A percentile compares a stretch with the other conserved stretches of the same genome.
Conservation (phyloP, 2,888 invertebrate genomes). For the Hoplodrina blanda region DNA sequence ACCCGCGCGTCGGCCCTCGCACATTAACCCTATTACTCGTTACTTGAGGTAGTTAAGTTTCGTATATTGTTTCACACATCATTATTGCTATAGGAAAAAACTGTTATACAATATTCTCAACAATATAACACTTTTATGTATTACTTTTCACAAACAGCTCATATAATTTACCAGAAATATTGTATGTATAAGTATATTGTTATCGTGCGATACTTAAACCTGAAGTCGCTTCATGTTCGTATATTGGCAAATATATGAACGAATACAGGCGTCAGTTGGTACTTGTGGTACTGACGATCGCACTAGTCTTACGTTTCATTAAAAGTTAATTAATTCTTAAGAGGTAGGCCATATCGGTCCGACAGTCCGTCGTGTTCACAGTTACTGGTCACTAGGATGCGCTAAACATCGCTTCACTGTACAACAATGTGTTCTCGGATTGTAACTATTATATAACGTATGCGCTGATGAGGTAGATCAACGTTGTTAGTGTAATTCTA, state of each 20-base stretch:
- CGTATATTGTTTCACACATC: slow-evolving; percentile 82
- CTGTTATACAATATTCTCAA: slow-evolving; percentile 83
- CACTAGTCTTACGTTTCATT: slow-evolving; percentile 49
- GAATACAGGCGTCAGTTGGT: slow-evolving; percentile 49
- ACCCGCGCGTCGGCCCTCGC: slow-evolving; percentile 67
- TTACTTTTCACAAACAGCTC: slow-evolving; percentile 75
- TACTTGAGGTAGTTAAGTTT: slow-evolving; percentile 89
- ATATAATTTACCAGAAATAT: slow-evolving; percentile 66
- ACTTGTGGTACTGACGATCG: slow-evolving; percentile 24
- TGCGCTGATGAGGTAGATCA: slow-evolving; percentile 88
- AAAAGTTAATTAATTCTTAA: slow-evolving; percentile 59
- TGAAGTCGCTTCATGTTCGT: slow-evolving; percentile 45
- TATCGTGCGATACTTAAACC: slow-evolving; percentile 37
- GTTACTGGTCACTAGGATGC: slow-evolving; percentile 64
- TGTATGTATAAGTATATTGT: slow-evolving; percentile 53
- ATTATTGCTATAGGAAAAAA: slow-evolving; percentile 86
- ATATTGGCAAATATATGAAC: slow-evolving; percentile 56
- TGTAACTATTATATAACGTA: slow-evolving; percentile 41
- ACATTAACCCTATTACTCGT: slow-evolving; percentile 82
- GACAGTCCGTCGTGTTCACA: slow-evolving; percentile 53
- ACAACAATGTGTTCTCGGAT: slow-evolving; percentile 62
- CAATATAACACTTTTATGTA: slow-evolving; percentile 80
- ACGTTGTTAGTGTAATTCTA: slow-evolving; percentile 83
- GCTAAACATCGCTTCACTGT: slow-evolving; percentile 59
- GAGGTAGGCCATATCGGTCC: slow-evolving; percentile 81